These are phyloP conservation scores for Drosophila obscura DNA, from an alignment of 1,140 invertebrate genomes.

Conservation along the genomic window DNA sequence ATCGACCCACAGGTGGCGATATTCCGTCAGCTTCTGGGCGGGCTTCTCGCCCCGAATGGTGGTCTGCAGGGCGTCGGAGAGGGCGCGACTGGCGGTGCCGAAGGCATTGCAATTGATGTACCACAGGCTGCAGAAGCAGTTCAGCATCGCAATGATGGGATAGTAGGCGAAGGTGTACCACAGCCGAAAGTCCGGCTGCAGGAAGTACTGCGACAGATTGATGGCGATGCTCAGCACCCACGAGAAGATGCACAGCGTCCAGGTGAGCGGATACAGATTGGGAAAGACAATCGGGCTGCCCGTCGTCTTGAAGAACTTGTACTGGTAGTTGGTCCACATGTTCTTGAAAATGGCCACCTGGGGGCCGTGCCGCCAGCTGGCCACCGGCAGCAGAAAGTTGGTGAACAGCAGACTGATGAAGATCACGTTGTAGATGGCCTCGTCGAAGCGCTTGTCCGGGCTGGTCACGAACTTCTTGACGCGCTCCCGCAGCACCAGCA, in stretches of 20 bases:
- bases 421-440: conserved; percentile 89
- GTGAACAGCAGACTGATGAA: conserved; percentile 89
- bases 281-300: conserved; percentile 87
- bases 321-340: conserved; percentile 89
- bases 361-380: conserved; percentile 87
- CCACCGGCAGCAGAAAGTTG: conserved; percentile 88
- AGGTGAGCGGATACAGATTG: conserved; percentile 86
- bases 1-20: conserved; percentile 88
- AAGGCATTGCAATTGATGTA: conserved; percentile 88
- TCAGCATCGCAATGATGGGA: conserved; percentile 88
- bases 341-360: conserved; percentile 89
- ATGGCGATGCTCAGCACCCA: conserved; percentile 87
- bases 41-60: conserved; percentile 86
- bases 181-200: conserved; percentile 87
- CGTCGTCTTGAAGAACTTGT: conserved; percentile 87
- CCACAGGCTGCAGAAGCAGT: conserved; percentile 88
- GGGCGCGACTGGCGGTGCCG: conserved; percentile 86
- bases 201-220: conserved; percentile 87
- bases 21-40: conserved; percentile 86
- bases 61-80: conserved; percentile 86
- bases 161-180: conserved; percentile 89
- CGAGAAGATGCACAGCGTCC: conserved; percentile 86
- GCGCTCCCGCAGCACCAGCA: conserved; percentile 85
- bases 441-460: conserved; percentile 88
- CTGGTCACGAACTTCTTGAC: conserved; percentile 85